Evolutionary conservation across 2,888 invertebrate genomes (phyloP).

Genomic region (Pristionchus japonicus): DNA sequence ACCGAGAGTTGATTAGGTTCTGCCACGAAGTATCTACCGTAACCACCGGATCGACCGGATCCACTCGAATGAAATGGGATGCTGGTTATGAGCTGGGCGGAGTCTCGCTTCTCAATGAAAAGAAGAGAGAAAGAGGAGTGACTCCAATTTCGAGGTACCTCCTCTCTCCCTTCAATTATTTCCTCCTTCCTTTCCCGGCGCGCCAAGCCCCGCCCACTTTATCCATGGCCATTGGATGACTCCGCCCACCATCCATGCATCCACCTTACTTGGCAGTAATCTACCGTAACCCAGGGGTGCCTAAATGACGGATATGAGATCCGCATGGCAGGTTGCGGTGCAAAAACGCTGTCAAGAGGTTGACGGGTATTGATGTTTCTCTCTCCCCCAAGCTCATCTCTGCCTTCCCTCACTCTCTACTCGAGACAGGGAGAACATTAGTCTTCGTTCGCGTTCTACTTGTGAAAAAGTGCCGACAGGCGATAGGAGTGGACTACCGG

Average conservation of each 20-base stretch:
- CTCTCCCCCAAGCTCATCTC: background rate
- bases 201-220: constrained; percentile 24
- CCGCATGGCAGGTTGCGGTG: background rate
- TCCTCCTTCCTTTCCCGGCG: constrained; percentile 11
- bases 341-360: background rate
- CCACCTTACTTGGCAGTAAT: constrained; percentile 19
- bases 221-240: constrained; percentile 9
- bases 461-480: background rate
- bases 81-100: constrained; percentile 34
- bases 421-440: constrained; percentile 19
- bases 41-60: background rate
- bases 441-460: constrained; percentile 33
- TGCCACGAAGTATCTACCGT: background rate
- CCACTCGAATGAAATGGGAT: background rate
- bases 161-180: constrained; percentile 27
- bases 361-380: constrained; percentile 32
- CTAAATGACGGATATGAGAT: background rate
- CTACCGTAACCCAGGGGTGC: background rate
- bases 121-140: constrained; percentile 11
- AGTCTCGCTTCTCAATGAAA: constrained; percentile 30
- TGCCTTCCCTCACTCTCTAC: constrained; percentile 1
- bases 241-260: background rate
- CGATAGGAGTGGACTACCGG: background rate
- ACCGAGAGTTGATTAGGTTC: constrained; percentile 15
- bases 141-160: constrained; percentile 26